Conservation (phyloP, 2,797 vertebrate genomes). For the Notoglanidium macrostoma region DNA sequence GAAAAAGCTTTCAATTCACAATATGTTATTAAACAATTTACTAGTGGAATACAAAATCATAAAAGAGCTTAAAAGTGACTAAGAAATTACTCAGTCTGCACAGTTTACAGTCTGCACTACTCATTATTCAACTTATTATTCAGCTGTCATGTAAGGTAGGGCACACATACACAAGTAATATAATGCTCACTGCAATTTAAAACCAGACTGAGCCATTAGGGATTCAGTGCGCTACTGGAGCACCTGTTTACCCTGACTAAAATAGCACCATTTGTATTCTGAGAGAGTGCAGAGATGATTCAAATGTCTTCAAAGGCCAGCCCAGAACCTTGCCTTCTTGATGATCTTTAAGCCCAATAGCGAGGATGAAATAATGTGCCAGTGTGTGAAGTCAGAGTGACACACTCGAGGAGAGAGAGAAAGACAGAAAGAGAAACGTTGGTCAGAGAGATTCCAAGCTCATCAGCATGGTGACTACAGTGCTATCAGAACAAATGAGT, state of each 20-base stretch:
- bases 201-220: constrained; percentile 8
- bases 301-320: constrained; percentile 35
- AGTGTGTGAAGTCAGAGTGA: constrained; percentile 36
- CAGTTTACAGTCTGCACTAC: constrained; percentile 1
- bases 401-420: background rate
- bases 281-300: constrained; percentile 23
- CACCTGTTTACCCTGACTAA: constrained; percentile 37
- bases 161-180: constrained; percentile 14
- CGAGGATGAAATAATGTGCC: constrained; percentile 33
- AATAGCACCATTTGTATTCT: constrained; percentile 43
- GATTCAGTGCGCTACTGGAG: constrained; percentile 11
- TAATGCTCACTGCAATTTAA: constrained; percentile 18
- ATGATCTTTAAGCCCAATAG: constrained; percentile 41
- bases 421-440: background rate
- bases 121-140: constrained; percentile 22
- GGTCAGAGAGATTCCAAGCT: constrained; percentile 5
- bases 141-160: constrained; percentile 7
- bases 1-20: background rate
- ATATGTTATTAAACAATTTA: background rate
- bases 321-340: constrained; percentile 26
- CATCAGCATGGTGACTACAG: constrained; percentile 22
- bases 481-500: constrained; percentile 36
- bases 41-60: background rate
- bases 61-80: background rate
- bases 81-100: constrained; percentile 16